Evolutionary conservation across 2,797 vertebrate genomes (phyloP).

Genomic region (Sebastes goodei): DNA sequence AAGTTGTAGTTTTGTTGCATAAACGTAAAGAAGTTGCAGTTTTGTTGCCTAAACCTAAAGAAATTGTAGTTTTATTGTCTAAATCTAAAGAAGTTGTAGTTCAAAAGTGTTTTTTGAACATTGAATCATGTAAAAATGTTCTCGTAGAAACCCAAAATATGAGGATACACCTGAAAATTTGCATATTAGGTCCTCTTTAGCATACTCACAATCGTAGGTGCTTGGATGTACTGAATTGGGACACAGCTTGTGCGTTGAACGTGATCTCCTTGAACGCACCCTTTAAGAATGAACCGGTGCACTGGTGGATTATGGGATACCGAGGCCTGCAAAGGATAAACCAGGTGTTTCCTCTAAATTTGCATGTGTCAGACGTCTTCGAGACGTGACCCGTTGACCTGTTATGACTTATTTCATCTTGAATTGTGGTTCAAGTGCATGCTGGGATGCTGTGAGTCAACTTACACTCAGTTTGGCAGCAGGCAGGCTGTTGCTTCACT

Average conservation of each 20-base stretch:
- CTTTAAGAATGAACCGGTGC: not conserved
- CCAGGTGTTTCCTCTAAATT: not conserved
- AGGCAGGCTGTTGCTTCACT: not conserved
- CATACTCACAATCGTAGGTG: not conserved
- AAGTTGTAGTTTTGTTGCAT: too few relatives aligned
- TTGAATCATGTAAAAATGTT: too few relatives aligned
- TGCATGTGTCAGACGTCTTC: not conserved
- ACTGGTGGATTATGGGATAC: not conserved
- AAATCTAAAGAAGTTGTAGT: too few relatives aligned
- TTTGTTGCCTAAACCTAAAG: too few relatives aligned
- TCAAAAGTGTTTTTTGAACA: too few relatives aligned
- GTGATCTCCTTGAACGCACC: not conserved
- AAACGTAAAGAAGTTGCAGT: too few relatives aligned
- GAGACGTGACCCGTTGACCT: not conserved
- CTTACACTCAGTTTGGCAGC: not conserved
- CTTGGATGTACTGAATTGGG: not conserved
- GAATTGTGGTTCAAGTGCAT: not conserved
- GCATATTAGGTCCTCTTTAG: too few relatives aligned
- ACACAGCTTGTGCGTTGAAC: not conserved
- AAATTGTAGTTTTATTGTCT: too few relatives aligned
- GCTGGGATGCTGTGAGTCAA: slow-evolving; percentile 3
- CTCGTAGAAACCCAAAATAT: too few relatives aligned
- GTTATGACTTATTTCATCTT: not conserved
- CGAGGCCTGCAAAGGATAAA: not conserved
- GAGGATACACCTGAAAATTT: too few relatives aligned